Evolutionary conservation across 2,888 invertebrate species (phyloP), one percentile per base, ranked within the genome.

Genomic region (Eueremaeus valkanovi): DNA sequence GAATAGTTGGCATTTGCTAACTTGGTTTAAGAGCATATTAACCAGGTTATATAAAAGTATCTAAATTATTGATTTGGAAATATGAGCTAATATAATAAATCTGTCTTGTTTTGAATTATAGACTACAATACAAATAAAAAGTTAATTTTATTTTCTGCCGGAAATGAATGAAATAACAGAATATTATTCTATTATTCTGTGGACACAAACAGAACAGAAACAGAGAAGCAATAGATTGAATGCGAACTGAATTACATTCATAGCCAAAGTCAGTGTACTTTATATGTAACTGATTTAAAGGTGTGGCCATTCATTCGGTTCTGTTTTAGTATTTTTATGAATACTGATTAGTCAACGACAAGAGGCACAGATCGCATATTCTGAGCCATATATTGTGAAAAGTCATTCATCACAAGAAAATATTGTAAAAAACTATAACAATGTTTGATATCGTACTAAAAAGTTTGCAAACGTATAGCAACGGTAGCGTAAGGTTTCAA

Each of bases 291-390:
- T 58, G 58, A 58, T 58, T 58, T 58, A 24, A 58, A 58, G 58
- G 58, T 58, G 58, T 58, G 58, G 58, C 58, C 58, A 58, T 58
- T 58, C 58, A 40, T 40, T 40, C 40, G 40, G n/a, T n/a, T n/a
- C n/a, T n/a, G 40, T 58, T 58, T 58, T 58, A 27, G 8, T 29
- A 27, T 58, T 58, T 58, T 58, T 58, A 58, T 58, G 58, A 58
- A 58, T 58, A 58, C 58, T 58, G 58, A 58, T 58, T 58, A 58
- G 27, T 58, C 27, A 58, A 58, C 58, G 58, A 58, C 58, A 58
- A 58, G 58, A 58, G 58, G 58, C 58, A 27, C 58, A 49, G 18
- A 49, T 49, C 49, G n/a, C 18, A n/a, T 27, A 6, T 5, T 58
- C 13, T 24, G n/a, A n/a, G 58, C 58, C 58, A 27, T 58, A 27